phyloP scores from a whole-genome alignment of 2,113 vertebrate genomes.

The Irena cyanogastra region DNA sequence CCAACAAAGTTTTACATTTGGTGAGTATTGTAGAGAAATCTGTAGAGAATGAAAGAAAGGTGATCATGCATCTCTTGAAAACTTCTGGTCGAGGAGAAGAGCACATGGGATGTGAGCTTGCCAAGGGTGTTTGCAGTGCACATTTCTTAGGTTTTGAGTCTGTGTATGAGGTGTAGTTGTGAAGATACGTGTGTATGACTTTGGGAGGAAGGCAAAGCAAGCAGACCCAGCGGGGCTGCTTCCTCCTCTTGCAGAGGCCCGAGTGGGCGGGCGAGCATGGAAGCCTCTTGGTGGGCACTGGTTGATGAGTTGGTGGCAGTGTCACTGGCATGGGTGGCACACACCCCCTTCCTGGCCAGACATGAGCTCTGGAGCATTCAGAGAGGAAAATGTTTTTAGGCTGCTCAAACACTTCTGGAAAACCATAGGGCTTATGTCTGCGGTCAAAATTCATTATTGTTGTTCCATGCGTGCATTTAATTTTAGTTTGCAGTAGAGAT shows the following conservation, averaged over 20 bases:
- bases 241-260: neutral
- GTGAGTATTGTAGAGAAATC: neutral
- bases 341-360: neutral
- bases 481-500: conserved; percentile 18
- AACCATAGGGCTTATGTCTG: neutral
- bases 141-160: neutral
- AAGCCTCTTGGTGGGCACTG: neutral
- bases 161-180: neutral
- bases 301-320: neutral
- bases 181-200: neutral
- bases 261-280: fast-evolving
- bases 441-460: neutral
- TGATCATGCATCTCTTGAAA: neutral
- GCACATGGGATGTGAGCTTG: neutral
- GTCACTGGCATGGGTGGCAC: neutral
- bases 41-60: neutral
- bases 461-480: neutral
- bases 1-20: neutral
- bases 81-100: neutral
- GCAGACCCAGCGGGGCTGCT: neutral
- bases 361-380: neutral
- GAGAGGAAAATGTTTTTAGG: conserved; percentile 35
- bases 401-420: neutral
- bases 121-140: neutral
- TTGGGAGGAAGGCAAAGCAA: neutral